These are phyloP conservation scores for Eupeodes luniger DNA, from an alignment of 2,888 invertebrate genomes.

Conservation along the genomic window DNA sequence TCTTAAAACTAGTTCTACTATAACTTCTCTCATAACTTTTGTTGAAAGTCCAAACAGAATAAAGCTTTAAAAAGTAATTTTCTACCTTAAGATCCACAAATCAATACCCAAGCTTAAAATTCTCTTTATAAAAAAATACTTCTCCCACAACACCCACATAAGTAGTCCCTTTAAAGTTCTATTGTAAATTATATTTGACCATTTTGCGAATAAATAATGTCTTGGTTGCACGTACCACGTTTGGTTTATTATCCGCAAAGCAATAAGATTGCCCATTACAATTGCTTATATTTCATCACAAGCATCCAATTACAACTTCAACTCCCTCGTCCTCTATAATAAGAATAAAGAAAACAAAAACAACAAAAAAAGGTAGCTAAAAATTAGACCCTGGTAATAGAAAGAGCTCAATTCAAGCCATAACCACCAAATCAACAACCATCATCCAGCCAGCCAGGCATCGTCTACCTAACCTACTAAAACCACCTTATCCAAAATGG, in stretches of 20 bases:
- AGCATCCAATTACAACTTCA: constrained; percentile 60
- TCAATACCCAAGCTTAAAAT: too few species aligned
- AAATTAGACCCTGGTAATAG: constrained; percentile 61
- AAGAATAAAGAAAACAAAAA: background rate
- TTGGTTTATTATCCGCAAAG: constrained; percentile 71
- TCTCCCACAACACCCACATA: background rate
- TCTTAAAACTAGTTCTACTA: too few species aligned
- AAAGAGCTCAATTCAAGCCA: constrained; percentile 36
- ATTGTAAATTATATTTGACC: constrained; percentile 43
- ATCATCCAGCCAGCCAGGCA: background rate
- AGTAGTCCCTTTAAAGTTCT: background rate
- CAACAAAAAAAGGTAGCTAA: constrained; percentile 24
- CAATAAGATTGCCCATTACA: constrained; percentile 59
- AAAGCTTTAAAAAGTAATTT: too few species aligned
- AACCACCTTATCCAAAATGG: constrained; percentile 40
- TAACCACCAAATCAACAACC: constrained; percentile 4
- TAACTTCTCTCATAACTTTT: too few species aligned
- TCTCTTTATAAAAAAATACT: too few species aligned
- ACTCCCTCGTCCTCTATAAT: constrained; percentile 11
- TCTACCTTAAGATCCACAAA: too few species aligned
- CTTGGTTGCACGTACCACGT: constrained; percentile 48
- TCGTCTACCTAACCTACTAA: background rate
- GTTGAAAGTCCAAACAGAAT: too few species aligned
- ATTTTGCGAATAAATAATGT: constrained; percentile 3
- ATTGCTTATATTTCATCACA: constrained; percentile 64